Evolutionary conservation across 2,888 invertebrate genomes (phyloP), one percentile per base, ranked within the genome.

Genomic region (Agrypnus murinus): DNA sequence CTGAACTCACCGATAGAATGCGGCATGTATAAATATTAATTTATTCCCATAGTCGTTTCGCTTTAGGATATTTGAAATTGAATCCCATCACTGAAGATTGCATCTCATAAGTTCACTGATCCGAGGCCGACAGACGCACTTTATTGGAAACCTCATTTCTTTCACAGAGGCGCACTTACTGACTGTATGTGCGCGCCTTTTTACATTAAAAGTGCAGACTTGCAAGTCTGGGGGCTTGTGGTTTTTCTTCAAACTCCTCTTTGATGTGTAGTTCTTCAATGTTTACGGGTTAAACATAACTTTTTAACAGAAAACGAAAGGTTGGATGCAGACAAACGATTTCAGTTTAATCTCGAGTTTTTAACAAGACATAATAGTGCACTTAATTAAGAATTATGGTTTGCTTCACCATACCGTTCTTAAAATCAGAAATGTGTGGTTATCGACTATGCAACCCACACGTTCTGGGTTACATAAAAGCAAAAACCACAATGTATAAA

Each of bases 81-180:
- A 78, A 78, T 78, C 75, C 75, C 75, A 75, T 78, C 78, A 76
- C 75, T 76, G 77, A 75, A 77, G 78, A 78, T 78, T 78, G 77
- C 78, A 77, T 75, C 73, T 77, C 74, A 74, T 72, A 75, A 77
- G 74, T 77, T 77, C 75, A 77, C 67, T 74, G 77, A 77, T 74
- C 73, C 73, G 73, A 46, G 66, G 45, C 75, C 67, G 74, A 75
- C 74, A 65, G 74, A 75, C 75, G 74, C 74, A 76, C 74, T 77
- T 76, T 75, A 75, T 77, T 74, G 76, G 74, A 73, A 75, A 75
- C 68, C 73, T 77, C 76, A 75, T 76, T 74, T 76, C 75, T 76
- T 76, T 77, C 74, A n/a, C n/a, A n/a, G n/a, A 75, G 75, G 74
- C 65, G 60, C 57, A n/a, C n/a, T n/a, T n/a, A 60, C 53, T 72